A percentile compares a stretch with the other conserved stretches of the same genome.
Conservation (phyloP, 2,113 vertebrate genomes). For the Bos taurus region ARS-UCD2.0 NC_037345.1:54423001-54423500, state of each 20-base stretch:
- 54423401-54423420: not conserved
- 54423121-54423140: not conserved
- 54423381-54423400: not conserved
- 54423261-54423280: not conserved
- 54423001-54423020: conserved; percentile 94
- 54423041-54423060: conserved; percentile 73
- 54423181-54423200: not conserved
- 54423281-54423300: fast-evolving
- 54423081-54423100: too few relatives aligned
- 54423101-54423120: not conserved
- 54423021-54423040: conserved; percentile 91
- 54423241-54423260: not conserved
- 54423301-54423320: not conserved
- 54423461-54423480: not conserved
- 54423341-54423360: not conserved
- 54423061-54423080: not conserved
- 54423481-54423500: not conserved
- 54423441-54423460: not conserved
- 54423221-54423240: not conserved
- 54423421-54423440: not conserved
- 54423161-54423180: not conserved
- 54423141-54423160: not conserved
- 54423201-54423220: not conserved
- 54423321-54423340: not conserved
- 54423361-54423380: not conserved